These are phyloP conservation scores for Pampusana beccarii DNA, from an alignment of 2,113 vertebrate genomes.

Conservation along the genomic window DNA sequence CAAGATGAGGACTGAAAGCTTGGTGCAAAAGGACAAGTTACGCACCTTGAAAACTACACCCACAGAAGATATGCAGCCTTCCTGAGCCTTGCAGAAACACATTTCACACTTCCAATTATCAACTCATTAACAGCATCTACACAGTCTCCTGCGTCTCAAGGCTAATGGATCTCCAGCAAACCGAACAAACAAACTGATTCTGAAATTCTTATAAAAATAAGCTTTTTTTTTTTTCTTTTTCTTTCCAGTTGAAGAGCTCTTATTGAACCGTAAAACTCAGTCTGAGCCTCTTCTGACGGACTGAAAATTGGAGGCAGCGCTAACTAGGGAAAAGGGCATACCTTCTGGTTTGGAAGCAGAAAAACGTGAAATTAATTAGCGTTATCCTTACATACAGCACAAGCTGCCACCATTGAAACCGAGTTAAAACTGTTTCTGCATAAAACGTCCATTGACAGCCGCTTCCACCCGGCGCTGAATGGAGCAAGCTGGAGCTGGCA, in stretches of 20 bases:
- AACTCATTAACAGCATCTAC: neutral
- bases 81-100: neutral
- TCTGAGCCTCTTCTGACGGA: neutral
- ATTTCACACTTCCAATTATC: neutral
- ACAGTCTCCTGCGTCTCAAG: neutral
- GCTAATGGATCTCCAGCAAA: neutral
- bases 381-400: constrained; percentile 6
- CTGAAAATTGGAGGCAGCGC: neutral
- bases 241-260: neutral
- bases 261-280: neutral
- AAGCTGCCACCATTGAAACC: neutral
- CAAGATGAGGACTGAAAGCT: neutral
- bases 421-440: constrained; percentile 31
- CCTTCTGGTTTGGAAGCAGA: neutral
- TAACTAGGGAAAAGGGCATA: neutral
- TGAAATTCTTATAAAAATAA: neutral
- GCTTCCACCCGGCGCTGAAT: neutral
- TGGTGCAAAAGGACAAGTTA: neutral
- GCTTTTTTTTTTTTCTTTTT: neutral
- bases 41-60: neutral
- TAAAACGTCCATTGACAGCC: constrained; percentile 15
- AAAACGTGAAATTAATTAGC: constrained; percentile 29
- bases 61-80: neutral
- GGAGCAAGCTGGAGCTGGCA: constrained; percentile 39
- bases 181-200: neutral